A percentile compares a stretch with the other conserved stretches of the same genome.
Evolutionary conservation across 2,797 vertebrate genomes (phyloP).

Genomic region (Triplophysa bombifrons): DNA sequence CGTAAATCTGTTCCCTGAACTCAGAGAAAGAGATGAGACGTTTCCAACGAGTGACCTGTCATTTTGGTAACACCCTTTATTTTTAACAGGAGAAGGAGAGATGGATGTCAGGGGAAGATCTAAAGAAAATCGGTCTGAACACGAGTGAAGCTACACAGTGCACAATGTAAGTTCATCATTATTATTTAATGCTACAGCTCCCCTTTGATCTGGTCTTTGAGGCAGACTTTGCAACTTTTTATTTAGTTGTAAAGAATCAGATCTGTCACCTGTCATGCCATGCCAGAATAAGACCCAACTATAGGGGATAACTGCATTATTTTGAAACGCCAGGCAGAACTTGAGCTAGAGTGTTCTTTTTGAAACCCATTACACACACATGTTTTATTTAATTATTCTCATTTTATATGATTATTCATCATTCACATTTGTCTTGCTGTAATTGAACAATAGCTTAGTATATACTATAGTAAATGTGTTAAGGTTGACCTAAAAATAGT

Average conservation of each 20-base stretch:
- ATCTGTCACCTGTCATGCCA: conserved; percentile 31
- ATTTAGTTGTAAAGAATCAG: conserved; percentile 25
- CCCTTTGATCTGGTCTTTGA: conserved; percentile 68
- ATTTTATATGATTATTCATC: no score
- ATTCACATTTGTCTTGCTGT: no score
- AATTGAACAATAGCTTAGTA: no score
- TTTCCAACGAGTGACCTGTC: conserved; percentile 39
- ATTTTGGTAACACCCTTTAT: conserved; percentile 55
- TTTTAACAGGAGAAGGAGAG: conserved; percentile 59
- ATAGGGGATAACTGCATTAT: conserved; percentile 41
- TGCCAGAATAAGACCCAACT: conserved; percentile 30
- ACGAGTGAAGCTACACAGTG: conserved; percentile 63
- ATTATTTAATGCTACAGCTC: conserved; percentile 70
- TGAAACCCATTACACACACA: no score
- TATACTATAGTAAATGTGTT: no score
- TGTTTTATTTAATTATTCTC: no score
- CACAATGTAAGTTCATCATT: conserved; percentile 62
- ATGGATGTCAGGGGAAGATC: conserved; percentile 64
- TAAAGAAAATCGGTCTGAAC: conserved; percentile 67
- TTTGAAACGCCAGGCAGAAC: conserved; percentile 16
- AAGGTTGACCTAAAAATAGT: no score
- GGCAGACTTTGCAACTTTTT: conserved; percentile 49
- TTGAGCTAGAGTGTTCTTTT: background rate
- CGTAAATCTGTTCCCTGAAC: background rate
- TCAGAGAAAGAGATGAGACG: background rate